Evolutionary conservation across 2,888 invertebrate genomes (phyloP).

Genomic region (Trilocha varians): DNA sequence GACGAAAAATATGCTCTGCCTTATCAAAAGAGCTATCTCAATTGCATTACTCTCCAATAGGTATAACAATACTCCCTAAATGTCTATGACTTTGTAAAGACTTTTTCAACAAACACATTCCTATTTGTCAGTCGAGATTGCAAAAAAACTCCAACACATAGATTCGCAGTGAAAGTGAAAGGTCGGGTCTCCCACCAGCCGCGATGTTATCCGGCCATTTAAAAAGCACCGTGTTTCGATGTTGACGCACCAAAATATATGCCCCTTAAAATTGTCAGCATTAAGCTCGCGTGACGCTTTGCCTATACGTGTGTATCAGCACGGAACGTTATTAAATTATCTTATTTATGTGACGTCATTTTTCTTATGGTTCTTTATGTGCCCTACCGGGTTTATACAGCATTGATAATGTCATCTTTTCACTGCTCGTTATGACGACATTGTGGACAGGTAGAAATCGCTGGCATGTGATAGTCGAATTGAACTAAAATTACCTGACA

Average conservation of each 20-base stretch:
- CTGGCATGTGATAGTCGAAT: no score
- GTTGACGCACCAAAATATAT: neutral
- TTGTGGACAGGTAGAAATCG: no score
- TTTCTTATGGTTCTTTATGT: neutral
- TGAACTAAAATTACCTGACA: no score
- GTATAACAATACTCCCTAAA: no score
- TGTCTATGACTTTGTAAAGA: neutral
- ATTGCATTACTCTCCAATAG: no score
- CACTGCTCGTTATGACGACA: neutral
- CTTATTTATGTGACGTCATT: constrained; percentile 1
- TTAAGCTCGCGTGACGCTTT: constrained; percentile 5
- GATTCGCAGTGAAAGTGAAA: constrained; percentile 55
- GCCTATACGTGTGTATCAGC: neutral
- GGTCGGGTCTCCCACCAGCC: constrained; percentile 37
- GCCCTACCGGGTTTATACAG: neutral
- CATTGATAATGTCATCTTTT: neutral
- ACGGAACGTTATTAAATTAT: constrained; percentile 5
- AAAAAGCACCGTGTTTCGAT: neutral
- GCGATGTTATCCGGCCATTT: constrained; percentile 10
- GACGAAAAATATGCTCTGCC: no score
- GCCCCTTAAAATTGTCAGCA: constrained; percentile 1
- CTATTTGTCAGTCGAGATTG: constrained; percentile 16
- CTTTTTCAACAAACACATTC: no score
- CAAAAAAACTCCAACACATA: constrained; percentile 25
- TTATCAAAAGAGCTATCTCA: no score